phyloP scores from a whole-genome alignment of 35 echinoderm and acorn worm species.

The Holothuria glaberrima region DNA sequence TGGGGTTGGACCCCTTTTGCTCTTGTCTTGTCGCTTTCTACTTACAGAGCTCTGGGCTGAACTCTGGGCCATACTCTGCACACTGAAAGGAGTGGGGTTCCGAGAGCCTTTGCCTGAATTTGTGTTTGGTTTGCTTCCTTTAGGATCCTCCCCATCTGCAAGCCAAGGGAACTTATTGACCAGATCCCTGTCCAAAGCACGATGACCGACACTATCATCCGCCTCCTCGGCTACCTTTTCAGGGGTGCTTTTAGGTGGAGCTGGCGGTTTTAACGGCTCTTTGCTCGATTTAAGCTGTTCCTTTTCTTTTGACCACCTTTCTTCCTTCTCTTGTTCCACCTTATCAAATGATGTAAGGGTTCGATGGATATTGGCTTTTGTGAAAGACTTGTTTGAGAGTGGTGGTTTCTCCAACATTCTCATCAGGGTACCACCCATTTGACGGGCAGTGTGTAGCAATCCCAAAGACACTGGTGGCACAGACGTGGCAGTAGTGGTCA shows the following conservation, averaged over 20 bases:
- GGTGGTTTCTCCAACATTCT: conserved; percentile 47
- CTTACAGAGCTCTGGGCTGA: conserved; percentile 36
- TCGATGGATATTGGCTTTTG: conserved; percentile 64
- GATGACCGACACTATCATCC: conserved; percentile 46
- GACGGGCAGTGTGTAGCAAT: neutral
- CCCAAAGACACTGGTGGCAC: too few relatives aligned
- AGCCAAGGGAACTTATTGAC: conserved; percentile 72
- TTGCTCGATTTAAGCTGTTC: neutral
- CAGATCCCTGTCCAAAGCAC: conserved; percentile 53
- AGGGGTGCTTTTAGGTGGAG: neutral
- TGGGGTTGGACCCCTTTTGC: neutral
- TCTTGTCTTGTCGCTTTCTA: conserved; percentile 17
- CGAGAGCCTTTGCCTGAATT: neutral
- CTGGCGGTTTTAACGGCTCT: neutral
- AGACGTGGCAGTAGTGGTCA: neutral
- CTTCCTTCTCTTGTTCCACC: neutral
- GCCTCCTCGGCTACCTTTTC: neutral
- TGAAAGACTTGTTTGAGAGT: conserved; percentile 41
- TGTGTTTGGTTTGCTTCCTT: neutral
- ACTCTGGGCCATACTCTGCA: conserved; percentile 64
- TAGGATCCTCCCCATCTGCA: conserved; percentile 38
- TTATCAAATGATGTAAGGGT: conserved; percentile 54
- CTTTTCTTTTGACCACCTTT: conserved; percentile 28
- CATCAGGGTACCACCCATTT: conserved; percentile 16
- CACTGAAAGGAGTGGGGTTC: conserved; percentile 53